These are phyloP conservation scores for Halictus quadricinctus DNA, from an alignment of 2,888 invertebrate species.

Conservation along the genomic window DNA sequence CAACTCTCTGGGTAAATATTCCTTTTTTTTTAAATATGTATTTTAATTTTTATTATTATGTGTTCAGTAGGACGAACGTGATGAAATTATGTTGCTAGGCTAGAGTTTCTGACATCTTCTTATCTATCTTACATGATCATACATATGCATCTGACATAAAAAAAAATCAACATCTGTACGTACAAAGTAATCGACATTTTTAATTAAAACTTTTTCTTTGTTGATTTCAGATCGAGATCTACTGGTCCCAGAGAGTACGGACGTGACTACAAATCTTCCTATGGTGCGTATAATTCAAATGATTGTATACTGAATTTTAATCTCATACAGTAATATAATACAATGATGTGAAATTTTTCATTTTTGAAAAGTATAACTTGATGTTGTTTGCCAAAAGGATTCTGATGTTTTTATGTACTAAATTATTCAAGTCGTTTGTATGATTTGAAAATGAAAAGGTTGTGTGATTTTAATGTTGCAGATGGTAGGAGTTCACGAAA, in stretches of 20 bases:
- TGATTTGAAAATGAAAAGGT: slow-evolving; percentile 18
- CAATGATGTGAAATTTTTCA: slow-evolving; percentile 73
- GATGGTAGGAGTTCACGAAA: slow-evolving; percentile 84
- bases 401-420: slow-evolving; percentile 60
- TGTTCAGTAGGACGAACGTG: slow-evolving; percentile 58
- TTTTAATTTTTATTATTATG: not conserved
- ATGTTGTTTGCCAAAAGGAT: slow-evolving; percentile 78
- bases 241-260: slow-evolving; percentile 78
- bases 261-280: slow-evolving; percentile 77
- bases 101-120: slow-evolving; percentile 79
- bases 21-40: not conserved
- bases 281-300: slow-evolving; percentile 70
- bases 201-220: slow-evolving; percentile 20
- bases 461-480: slow-evolving; percentile 58
- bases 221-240: slow-evolving; percentile 76
- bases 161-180: not conserved
- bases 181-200: not conserved
- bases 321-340: not conserved
- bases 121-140: slow-evolving; percentile 51
- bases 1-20: slow-evolving; percentile 77
- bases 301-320: not conserved
- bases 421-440: not conserved
- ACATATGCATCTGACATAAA: slow-evolving; percentile 43
- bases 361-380: slow-evolving; percentile 73
- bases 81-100: slow-evolving; percentile 68